Conservation (phyloP, 1,140 invertebrate genomes). For the Scaptodrosophila lebanonensis region DNA sequence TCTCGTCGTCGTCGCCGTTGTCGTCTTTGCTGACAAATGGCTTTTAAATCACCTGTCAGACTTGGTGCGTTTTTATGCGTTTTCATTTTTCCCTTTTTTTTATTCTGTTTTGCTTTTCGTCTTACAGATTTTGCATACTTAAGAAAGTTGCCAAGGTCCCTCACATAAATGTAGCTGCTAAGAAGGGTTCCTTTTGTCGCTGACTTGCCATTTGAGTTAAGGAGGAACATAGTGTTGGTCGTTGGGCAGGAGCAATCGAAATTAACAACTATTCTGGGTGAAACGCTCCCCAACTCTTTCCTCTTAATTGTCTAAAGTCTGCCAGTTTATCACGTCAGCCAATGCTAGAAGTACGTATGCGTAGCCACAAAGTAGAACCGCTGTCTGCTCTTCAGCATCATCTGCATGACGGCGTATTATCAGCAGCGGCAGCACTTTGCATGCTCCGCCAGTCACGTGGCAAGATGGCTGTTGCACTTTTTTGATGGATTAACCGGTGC, state of each 20-base stretch:
- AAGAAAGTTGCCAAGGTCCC: slow-evolving; percentile 33
- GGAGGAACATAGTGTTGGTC: too few relatives aligned
- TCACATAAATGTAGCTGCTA: too few relatives aligned
- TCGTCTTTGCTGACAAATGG: slow-evolving; percentile 54
- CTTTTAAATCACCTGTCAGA: slow-evolving; percentile 67
- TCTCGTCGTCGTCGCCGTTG: slow-evolving; percentile 11
- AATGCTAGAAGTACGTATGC: too few relatives aligned
- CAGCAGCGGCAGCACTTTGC: slow-evolving; percentile 54
- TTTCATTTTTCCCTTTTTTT: slow-evolving; percentile 12
- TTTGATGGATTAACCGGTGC: slow-evolving; percentile 64
- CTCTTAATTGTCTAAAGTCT: too few relatives aligned
- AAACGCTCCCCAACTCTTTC: too few relatives aligned
- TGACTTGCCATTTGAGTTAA: slow-evolving; percentile 46
- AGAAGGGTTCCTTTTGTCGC: too few relatives aligned
- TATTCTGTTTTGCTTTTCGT: slow-evolving; percentile 3
- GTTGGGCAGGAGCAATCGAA: slow-evolving; percentile 15
- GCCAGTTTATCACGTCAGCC: too few relatives aligned
- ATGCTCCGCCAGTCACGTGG: slow-evolving; percentile 35
- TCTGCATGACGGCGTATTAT: slow-evolving; percentile 63
- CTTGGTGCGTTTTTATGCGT: slow-evolving; percentile 17
- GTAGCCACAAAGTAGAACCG: slow-evolving; percentile 45
- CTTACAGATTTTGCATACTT: slow-evolving; percentile 37
- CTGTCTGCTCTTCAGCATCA: slow-evolving; percentile 25
- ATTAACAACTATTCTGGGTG: slow-evolving; percentile 18
- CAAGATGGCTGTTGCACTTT: slow-evolving; percentile 27